Conservation (phyloP, 2,113 vertebrate species). For the Rana temporaria region DNA sequence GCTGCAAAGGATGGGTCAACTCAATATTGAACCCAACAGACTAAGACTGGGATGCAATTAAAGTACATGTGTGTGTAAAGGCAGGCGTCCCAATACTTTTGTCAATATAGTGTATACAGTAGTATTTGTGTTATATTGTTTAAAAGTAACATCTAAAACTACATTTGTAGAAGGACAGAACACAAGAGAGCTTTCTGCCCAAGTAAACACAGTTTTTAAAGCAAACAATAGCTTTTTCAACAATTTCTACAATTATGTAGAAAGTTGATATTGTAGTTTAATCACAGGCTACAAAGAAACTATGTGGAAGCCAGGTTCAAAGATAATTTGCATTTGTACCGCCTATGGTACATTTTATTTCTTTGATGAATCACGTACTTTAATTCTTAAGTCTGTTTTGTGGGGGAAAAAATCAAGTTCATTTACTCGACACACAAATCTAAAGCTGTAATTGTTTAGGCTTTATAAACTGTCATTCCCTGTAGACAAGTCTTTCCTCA, state of each 20-base stretch:
- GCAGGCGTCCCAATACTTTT: too few species aligned
- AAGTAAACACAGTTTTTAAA: constrained; percentile 14
- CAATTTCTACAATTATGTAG: constrained; percentile 33
- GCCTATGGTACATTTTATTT: constrained; percentile 21
- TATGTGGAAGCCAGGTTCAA: constrained; percentile 2
- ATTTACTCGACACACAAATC: constrained; percentile 33
- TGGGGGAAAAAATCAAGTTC: not conserved
- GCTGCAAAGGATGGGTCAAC: too few species aligned
- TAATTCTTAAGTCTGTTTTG: constrained; percentile 41
- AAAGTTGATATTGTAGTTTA: constrained; percentile 33
- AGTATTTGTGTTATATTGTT: not conserved
- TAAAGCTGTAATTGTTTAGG: constrained; percentile 36
- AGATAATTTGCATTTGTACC: constrained; percentile 36
- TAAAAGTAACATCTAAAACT: not conserved
- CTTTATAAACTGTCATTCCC: constrained; percentile 49
- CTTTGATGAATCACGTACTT: constrained; percentile 32
- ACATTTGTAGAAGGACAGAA: not conserved
- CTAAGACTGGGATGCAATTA: too few species aligned
- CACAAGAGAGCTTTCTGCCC: constrained; percentile 28
- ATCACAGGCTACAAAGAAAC: constrained; percentile 30
- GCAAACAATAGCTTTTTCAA: constrained; percentile 14
- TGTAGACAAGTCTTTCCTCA: constrained; percentile 50
- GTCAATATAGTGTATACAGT: too few species aligned
- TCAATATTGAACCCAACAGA: too few species aligned
- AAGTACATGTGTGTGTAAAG: too few species aligned